phyloP scores from a whole-genome alignment of 2,888 invertebrate species.

The Meganola albula region DNA sequence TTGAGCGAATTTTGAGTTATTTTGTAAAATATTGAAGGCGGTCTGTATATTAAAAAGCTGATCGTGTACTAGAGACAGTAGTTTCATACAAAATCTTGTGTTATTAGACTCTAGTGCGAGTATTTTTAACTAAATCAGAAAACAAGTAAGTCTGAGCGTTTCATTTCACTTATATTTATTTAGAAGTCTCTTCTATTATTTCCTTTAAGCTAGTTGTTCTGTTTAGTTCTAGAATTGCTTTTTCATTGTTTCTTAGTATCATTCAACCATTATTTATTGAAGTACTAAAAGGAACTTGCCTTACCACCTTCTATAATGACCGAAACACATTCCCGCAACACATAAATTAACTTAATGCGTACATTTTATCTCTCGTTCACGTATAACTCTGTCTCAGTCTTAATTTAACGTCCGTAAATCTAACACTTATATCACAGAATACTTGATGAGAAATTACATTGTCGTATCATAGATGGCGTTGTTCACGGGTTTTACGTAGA shows the following conservation, averaged over 20 bases:
- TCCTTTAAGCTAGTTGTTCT: no score
- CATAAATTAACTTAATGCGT: slow-evolving; percentile 57
- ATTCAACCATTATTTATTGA: slow-evolving; percentile 27
- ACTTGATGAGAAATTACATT: slow-evolving; percentile 52
- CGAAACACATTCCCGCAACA: slow-evolving; percentile 38
- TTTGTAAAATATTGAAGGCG: no score
- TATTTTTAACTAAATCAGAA: no score
- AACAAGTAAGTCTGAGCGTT: no score
- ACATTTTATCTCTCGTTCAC: slow-evolving; percentile 43
- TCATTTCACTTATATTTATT: no score
- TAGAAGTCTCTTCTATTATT: no score
- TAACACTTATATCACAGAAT: slow-evolving; percentile 38
- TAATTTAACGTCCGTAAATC: slow-evolving; percentile 54
- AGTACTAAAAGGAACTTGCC: slow-evolving; percentile 8
- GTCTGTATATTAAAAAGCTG: no score
- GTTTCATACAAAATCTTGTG: no score
- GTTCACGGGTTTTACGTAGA: slow-evolving; percentile 27
- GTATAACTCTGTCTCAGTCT: slow-evolving; percentile 47
- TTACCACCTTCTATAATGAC: slow-evolving; percentile 21
- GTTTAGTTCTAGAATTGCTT: no score
- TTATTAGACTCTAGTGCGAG: no score
- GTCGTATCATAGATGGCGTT: slow-evolving; percentile 23
- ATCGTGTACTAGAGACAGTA: no score
- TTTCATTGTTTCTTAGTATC: slow-evolving; percentile 14
- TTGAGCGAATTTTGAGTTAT: no score